Base-by-base conservation (phyloP, 2,888 invertebrate species). In the Nomada fucata region DNA sequence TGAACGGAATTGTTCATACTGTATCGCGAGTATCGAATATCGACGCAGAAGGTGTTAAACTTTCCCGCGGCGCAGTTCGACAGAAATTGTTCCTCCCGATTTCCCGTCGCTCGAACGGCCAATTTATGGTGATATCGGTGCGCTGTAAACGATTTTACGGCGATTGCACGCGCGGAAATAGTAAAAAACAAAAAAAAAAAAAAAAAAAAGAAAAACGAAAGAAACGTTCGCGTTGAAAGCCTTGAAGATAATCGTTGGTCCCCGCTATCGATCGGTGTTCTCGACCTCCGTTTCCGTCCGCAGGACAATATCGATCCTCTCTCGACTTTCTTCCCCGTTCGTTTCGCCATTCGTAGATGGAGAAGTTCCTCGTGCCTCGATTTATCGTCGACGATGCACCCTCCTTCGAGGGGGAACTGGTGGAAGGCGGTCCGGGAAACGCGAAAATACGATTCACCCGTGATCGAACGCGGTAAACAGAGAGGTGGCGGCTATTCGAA, bases 331-430 rank as follows among this genome's bases (percentile, higher is more conserved):
- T 26, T 42, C 42, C 55, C 60, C 29, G 29, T 42, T 61, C 68
- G 75, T 75, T 74, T 63, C 59, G 79, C 74, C 71, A 47, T 71
- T 71, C 65, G 44, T 50, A 69, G 64, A 74, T 88, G 69, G 78
- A 67, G 73, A 85, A 86, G 72, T 87, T 85, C 79, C 73, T 70
- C 82, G 74, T 64, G 74, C 53, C 60, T 59, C 64, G 70, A 79
- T 86, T 82, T 86, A 81, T 86, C 84, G 69, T 11, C 71, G 42
- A 63, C 82, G 57, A 64, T 44, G 64, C 55, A 64, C 42, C 55
- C 55, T 20, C 60, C 50, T 36, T 26, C 36, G 64, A 2, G 44
- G 74, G 42, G 42, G 68, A 71, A 61, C 52, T 74, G 44, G 61
- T 67, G 53, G 15, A 23, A 29, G 76, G 57, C 26, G 15, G 20